These are phyloP conservation scores for Halcyon smyrnensis DNA, from an alignment of 2,797 vertebrate species.

Conservation along the genomic window DNA sequence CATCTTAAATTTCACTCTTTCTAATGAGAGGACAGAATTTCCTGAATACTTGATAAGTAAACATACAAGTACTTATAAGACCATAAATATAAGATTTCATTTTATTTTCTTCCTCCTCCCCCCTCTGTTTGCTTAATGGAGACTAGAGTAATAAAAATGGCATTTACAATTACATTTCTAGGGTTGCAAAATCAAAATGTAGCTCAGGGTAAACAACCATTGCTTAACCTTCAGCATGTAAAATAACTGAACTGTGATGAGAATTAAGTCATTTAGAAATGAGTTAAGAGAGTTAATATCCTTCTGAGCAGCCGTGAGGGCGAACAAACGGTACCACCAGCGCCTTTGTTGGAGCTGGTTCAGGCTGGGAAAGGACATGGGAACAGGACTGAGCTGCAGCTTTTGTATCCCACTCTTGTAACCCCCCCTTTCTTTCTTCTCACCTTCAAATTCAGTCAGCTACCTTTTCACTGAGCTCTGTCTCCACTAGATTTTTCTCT, in stretches of 20 bases:
- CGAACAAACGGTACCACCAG: not conserved
- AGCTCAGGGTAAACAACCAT: conserved; percentile 39
- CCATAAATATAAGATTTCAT: not conserved
- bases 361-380: not conserved
- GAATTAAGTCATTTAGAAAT: not conserved
- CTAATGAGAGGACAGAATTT: not conserved
- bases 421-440: not conserved
- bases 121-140: not conserved
- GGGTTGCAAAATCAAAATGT: conserved; percentile 55
- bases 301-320: not conserved
- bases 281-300: not conserved
- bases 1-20: not conserved
- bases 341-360: not conserved
- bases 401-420: not conserved
- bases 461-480: conserved; percentile 39
- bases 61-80: not conserved
- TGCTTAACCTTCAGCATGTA: conserved; percentile 39
- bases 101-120: not conserved
- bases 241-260: not conserved
- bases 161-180: conserved; percentile 41
- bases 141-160: conserved; percentile 26
- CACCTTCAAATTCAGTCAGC: not conserved
- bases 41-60: not conserved
- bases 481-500: not conserved
- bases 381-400: not conserved